A percentile compares a stretch with the other conserved stretches of the same genome.
Conservation (phyloP, 1,140 invertebrate species). For the Fopius arisanus region DNA sequence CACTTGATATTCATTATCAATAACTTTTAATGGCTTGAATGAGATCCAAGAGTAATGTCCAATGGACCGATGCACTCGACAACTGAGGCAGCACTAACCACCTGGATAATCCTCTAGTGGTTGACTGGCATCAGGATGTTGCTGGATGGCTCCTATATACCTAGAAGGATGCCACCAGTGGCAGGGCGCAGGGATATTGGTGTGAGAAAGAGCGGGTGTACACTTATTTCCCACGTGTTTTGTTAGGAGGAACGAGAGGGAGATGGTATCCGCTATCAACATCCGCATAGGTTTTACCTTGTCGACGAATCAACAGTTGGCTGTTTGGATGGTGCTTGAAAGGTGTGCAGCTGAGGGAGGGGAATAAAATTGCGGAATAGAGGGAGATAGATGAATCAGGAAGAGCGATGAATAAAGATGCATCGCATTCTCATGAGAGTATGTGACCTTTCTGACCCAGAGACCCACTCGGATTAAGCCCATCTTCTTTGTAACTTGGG, state of each 20-base stretch:
- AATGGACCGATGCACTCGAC: not conserved
- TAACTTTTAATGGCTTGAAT: no score
- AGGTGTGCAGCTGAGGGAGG: not conserved
- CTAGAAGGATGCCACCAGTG: conserved; percentile 18
- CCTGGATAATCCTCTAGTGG: conserved; percentile 41
- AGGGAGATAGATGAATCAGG: not conserved
- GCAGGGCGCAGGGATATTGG: conserved; percentile 14
- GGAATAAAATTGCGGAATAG: not conserved
- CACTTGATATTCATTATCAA: conserved; percentile 48
- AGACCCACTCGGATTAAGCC: conserved; percentile 58
- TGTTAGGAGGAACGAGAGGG: not conserved
- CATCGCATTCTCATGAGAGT: conserved; percentile 41
- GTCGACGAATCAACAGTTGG: conserved; percentile 26
- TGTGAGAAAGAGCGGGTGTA: conserved; percentile 7
- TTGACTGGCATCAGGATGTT: conserved; percentile 57
- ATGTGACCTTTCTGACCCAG: conserved; percentile 63
- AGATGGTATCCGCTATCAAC: conserved; percentile 28
- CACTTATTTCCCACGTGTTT: conserved; percentile 20
- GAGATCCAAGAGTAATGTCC: no score
- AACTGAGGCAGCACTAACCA: not conserved
- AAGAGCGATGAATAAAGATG: conserved; percentile 8
- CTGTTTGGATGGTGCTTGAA: conserved; percentile 6
- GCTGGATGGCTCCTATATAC: conserved; percentile 56
- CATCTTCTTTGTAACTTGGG: not conserved
- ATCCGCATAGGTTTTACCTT: conserved; percentile 24